These are phyloP conservation scores for Trididemnum nubilum DNA, from an alignment of 23 tunicate species.

Conservation along the genomic window DNA sequence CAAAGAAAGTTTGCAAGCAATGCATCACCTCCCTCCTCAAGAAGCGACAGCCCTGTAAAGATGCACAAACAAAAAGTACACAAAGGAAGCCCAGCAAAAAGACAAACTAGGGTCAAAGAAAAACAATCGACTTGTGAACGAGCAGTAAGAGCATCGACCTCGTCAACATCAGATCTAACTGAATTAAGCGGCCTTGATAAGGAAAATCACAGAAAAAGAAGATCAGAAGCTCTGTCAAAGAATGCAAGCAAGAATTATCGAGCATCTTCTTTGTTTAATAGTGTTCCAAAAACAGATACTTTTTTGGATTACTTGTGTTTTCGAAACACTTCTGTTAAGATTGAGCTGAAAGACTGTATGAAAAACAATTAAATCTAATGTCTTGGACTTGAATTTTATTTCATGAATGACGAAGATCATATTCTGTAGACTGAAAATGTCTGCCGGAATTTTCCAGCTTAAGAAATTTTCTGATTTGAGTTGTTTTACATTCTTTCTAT, in stretches of 20 bases:
- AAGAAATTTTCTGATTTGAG: too few relatives aligned
- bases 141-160: slow-evolving; percentile 28
- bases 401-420: too few relatives aligned
- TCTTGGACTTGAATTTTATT: too few relatives aligned
- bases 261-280: slow-evolving; percentile 37
- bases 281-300: slow-evolving; percentile 60
- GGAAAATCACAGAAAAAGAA: background rate
- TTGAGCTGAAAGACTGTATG: slow-evolving; percentile 31
- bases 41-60: slow-evolving; percentile 64
- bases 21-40: slow-evolving; percentile 57
- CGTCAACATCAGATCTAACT: background rate
- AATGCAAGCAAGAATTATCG: background rate
- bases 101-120: background rate
- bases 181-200: background rate
- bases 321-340: slow-evolving; percentile 60
- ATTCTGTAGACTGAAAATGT: too few relatives aligned
- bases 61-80: slow-evolving; percentile 53
- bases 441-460: too few relatives aligned
- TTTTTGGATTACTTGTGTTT: slow-evolving; percentile 72
- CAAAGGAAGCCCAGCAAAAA: background rate
- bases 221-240: background rate
- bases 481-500: too few relatives aligned
- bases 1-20: slow-evolving; percentile 81
- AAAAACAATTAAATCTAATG: too few relatives aligned
- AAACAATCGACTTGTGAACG: background rate